Evolutionary conservation across 2,888 invertebrate genomes (phyloP), one percentile per base, ranked within the genome.

Genomic region (Caenorhabditis becei): DNA sequence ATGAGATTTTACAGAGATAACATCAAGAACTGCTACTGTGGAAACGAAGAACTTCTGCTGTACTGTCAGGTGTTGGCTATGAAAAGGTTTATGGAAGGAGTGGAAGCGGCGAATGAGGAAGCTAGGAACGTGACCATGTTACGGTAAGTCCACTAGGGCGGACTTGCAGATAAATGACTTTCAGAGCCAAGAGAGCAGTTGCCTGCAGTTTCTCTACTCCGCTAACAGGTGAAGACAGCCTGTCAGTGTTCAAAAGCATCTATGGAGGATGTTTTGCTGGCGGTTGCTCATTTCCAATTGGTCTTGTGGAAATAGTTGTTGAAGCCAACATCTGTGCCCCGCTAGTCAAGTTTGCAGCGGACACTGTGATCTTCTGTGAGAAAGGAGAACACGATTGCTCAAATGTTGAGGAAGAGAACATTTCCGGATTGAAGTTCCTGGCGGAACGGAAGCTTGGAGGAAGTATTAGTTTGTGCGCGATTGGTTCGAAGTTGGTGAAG

Each of bases 11-110:
- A n/a, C 65, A 78, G 74, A 11, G 56, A 59, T 1, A 49, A 35
- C n/a, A 65, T 75, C 20, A 61, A 75, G 16, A 44, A 28, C 3
- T 81, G 81, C 18, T 72, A 59, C 32, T 81, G 81, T 54, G 56
- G 23, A 11, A 51, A 63, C 0, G 53, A 65, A 1, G 72, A 75
- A 32, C 51, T 81, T 2, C 23, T 77, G 11, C 4, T 77, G 16
- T 81, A 81, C 28, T 81, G 81, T 54, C 81, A 81, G 56, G 81
- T 53, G 8, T 14, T 72, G 35, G 67, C 67, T 7, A 35, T 63
- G 16, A 37, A 66, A 10, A 47, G 49, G 18, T 67, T 63, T 20
- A 7, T 32, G 53, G 61, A 65, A 1, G 32, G 62, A 26, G n/a
- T 20, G 11, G 47, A 37, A 10, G 18, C 37, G 28, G 58, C 28